Evolutionary conservation across 2,888 invertebrate genomes (phyloP).

Genomic region (Pammene fasciana): DNA sequence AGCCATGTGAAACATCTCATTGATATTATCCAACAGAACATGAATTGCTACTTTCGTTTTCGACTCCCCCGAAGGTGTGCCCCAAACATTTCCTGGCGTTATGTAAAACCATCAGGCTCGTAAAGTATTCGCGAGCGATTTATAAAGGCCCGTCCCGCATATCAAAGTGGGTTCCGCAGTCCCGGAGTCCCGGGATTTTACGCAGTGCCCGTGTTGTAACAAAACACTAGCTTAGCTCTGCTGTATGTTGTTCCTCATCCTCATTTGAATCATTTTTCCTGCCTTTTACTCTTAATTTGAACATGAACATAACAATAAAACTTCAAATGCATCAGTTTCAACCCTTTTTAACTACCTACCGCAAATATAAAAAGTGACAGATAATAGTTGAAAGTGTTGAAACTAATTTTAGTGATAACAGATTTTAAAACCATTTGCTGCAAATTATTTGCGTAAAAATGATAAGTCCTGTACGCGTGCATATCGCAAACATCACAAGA

Average conservation of each 20-base stretch:
- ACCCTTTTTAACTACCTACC: no score
- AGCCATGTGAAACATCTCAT: background rate
- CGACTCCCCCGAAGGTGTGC: background rate
- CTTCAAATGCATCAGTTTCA: no score
- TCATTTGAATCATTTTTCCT: background rate
- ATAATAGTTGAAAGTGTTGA: no score
- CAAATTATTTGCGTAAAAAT: no score
- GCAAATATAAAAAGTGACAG: no score
- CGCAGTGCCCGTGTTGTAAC: background rate
- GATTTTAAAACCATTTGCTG: no score
- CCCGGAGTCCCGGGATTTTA: background rate
- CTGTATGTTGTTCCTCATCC: no score
- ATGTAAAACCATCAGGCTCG: constrained; percentile 30
- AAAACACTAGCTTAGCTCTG: background rate
- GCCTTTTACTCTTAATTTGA: no score
- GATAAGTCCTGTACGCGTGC: no score
- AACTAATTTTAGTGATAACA: no score
- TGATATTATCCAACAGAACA: background rate
- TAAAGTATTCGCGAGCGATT: constrained; percentile 31
- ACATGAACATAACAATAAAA: no score
- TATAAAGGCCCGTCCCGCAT: constrained; percentile 35
- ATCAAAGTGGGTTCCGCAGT: constrained; percentile 31
- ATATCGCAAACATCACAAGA: no score
- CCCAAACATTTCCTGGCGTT: constrained; percentile 12
- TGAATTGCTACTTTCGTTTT: background rate